These are phyloP conservation scores for Microplitis demolitor DNA, from an alignment of 1,140 invertebrate species.

Conservation along the genomic window DNA sequence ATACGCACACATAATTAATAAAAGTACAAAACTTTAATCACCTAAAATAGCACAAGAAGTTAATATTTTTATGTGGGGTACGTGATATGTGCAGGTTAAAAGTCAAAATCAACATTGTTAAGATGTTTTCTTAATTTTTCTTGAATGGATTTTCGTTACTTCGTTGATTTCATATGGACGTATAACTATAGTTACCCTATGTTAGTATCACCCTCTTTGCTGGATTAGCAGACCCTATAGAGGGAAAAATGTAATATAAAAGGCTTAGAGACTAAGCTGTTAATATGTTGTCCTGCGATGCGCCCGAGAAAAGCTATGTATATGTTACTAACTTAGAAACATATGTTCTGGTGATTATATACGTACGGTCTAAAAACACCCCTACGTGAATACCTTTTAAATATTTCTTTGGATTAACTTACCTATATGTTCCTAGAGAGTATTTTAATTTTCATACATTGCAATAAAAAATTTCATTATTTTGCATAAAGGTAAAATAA, in stretches of 20 bases:
- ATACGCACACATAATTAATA: background rate
- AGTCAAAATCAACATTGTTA: background rate
- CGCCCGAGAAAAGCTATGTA: slow-evolving; percentile 52
- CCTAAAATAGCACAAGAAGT: background rate
- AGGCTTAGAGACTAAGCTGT: slow-evolving; percentile 61
- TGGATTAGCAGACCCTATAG: slow-evolving; percentile 61
- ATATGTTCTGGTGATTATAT: slow-evolving; percentile 47
- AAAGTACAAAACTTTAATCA: too few relatives aligned
- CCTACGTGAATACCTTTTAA: background rate
- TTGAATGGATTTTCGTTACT: background rate
- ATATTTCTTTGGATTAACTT: background rate
- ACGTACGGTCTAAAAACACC: background rate
- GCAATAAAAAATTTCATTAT: too few relatives aligned
- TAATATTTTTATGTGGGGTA: background rate
- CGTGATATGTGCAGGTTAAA: background rate
- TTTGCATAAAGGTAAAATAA: too few relatives aligned
- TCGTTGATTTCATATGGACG: slow-evolving; percentile 24
- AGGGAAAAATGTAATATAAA: slow-evolving; percentile 65
- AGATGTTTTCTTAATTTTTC: background rate
- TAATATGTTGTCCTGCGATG: slow-evolving; percentile 60
- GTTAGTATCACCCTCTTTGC: slow-evolving; percentile 28
- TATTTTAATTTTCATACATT: background rate
- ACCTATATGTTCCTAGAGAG: background rate
- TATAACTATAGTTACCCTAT: slow-evolving; percentile 35
- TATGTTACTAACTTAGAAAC: slow-evolving; percentile 54